A percentile compares a stretch with the other conserved stretches of the same genome.
These are phyloP conservation scores for Chloromyia formosa DNA, from an alignment of 2,888 invertebrate genomes.

Conservation along the genomic window DNA sequence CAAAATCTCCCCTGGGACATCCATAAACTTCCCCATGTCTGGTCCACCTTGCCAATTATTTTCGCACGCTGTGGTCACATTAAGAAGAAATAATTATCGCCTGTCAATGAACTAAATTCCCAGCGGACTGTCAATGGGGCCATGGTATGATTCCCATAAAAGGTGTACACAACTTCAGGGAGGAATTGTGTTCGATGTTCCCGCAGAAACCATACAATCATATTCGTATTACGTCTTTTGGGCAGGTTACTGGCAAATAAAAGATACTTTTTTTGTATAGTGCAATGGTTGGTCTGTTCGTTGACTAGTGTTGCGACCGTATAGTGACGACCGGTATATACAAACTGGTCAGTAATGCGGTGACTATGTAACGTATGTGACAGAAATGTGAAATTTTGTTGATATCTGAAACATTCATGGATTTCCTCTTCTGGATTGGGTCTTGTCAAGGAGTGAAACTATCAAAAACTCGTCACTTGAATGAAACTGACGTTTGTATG, in stretches of 20 bases:
- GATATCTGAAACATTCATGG: constrained; percentile 28
- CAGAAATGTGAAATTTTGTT: constrained; percentile 44
- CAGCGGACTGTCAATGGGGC: constrained; percentile 23
- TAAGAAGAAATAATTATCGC: constrained; percentile 46
- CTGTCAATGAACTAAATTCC: constrained; percentile 40
- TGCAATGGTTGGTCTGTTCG: constrained; percentile 4
- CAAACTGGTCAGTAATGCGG: not conserved
- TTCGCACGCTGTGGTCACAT: constrained; percentile 42
- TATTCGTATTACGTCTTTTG: not conserved
- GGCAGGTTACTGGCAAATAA: not conserved
- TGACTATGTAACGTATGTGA: constrained; percentile 40
- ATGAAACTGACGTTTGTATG: not conserved
- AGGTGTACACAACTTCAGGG: constrained; percentile 1
- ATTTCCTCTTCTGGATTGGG: constrained; percentile 23
- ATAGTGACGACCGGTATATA: too few relatives aligned
- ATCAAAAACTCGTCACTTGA: constrained; percentile 31
- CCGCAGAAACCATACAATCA: not conserved
- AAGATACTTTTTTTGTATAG: constrained; percentile 1
- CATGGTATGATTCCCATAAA: constrained; percentile 32
- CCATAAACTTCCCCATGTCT: constrained; percentile 40
- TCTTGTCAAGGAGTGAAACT: constrained; percentile 14
- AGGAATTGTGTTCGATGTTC: constrained; percentile 2
- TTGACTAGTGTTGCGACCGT: not conserved
- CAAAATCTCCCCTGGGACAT: constrained; percentile 28
- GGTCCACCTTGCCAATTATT: constrained; percentile 40